phyloP scores from a whole-genome alignment of 2,888 invertebrate species.

The Artemia sp. region DNA sequence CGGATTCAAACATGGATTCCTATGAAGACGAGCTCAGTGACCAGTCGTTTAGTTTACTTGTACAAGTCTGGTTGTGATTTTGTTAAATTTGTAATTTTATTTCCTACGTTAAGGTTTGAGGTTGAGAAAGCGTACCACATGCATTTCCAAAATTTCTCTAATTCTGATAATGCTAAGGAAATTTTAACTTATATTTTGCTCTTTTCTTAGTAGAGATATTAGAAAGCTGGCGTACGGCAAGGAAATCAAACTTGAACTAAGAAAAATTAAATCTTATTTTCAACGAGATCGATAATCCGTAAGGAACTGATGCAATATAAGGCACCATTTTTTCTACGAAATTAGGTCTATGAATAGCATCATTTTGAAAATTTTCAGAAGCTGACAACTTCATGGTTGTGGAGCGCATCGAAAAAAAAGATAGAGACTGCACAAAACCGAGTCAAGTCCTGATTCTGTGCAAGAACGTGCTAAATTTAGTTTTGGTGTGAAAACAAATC shows the following conservation, averaged over 20 bases:
- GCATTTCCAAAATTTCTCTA: background rate
- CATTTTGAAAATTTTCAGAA: background rate
- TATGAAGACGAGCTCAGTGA: no score
- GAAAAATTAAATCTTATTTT: background rate
- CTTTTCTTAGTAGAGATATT: constrained; percentile 1
- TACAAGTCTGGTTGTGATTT: no score
- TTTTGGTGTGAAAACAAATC: no score
- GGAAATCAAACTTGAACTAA: background rate
- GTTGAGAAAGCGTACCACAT: background rate
- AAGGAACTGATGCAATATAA: background rate
- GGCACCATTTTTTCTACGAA: background rate
- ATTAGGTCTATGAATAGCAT: background rate
- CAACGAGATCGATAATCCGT: background rate
- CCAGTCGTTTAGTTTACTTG: no score
- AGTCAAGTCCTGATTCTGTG: no score
- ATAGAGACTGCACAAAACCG: no score
- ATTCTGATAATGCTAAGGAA: constrained; percentile 1
- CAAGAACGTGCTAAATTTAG: no score
- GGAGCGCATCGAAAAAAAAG: background rate
- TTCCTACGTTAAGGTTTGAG: background rate
- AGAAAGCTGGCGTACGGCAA: background rate
- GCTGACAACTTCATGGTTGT: background rate
- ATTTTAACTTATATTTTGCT: background rate
- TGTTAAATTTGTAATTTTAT: background rate
- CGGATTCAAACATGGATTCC: no score